Evolutionary conservation across 2,113 vertebrate genomes (phyloP), one percentile per base, ranked within the genome.

Genomic region (Gallinago jamesoni): DNA sequence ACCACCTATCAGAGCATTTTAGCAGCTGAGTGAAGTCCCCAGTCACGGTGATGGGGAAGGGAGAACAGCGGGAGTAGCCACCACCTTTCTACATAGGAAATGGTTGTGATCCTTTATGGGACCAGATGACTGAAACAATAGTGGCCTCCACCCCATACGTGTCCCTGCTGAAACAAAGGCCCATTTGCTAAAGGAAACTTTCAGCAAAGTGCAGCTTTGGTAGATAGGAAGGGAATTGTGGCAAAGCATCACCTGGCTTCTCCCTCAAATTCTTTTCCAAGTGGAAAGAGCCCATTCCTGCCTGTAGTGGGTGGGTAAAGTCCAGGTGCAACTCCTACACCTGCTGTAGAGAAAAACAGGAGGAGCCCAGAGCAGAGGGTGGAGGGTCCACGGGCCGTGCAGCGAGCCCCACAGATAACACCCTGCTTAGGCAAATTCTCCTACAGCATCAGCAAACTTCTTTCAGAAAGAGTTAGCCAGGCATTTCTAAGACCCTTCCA

Each of bases 41-140:
- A 3, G 6, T 82, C 60, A 23, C 22, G 0, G 7, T 10, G 89
- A 30, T 84, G 73, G 80, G 53, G 60, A 87, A 50, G 62, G 80
- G 62, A 85, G 70, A 84, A 30, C 33, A 73, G 66, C 84, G 74
- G 94, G 69, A 94, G 89, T 37, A 76, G 62, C 62, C 74, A 90
- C 20, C 78, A 91, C 78, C 70, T 76, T 66, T 94, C 78, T 87
- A 63, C 17, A 0, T 87, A 80, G 91, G 93, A 93, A 96, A 59
- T 21, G 3, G 37, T 59, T 75, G 57, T 0, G 2, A 47, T 91
- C 47, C 77, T 93, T 37, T 62, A 6, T 48, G 80, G 74, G 59
- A 93, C 48, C 89, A 91, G 87, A 15, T 87, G 89, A 84, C 89
- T 94, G 45, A 48, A 94, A 96, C 87, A 94, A 90, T 94, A 95